Conservation (phyloP, 2,888 invertebrate genomes). For the Amphipyra tragopoginis region DNA sequence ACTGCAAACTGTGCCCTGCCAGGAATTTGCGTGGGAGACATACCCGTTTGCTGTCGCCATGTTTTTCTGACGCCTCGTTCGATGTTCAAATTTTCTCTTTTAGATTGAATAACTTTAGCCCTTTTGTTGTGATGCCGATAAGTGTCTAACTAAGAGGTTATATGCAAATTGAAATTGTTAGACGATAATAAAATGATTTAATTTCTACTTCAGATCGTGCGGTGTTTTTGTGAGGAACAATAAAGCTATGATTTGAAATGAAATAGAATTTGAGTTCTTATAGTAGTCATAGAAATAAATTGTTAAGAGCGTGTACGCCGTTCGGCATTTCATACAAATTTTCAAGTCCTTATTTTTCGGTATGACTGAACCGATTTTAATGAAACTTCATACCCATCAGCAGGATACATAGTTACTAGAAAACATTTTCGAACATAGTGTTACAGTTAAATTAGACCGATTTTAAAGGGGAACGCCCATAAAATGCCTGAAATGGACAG, state of each 20-base stretch:
- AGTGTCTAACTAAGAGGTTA: conserved; percentile 12
- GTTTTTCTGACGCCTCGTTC: conserved; percentile 67
- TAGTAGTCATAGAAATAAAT: no score
- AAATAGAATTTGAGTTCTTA: not conserved
- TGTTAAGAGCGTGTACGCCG: no score
- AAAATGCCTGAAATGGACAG: no score
- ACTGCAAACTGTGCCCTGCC: conserved; percentile 64
- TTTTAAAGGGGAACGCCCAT: no score
- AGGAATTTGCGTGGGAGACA: conserved; percentile 84
- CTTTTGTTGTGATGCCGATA: conserved; percentile 43
- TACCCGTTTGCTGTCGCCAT: conserved; percentile 72
- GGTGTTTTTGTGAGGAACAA: conserved; percentile 8
- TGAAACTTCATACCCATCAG: no score
- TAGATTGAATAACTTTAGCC: conserved; percentile 34
- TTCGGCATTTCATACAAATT: no score
- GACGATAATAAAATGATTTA: conserved; percentile 17
- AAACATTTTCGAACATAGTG: no score
- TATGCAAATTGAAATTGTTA: conserved; percentile 39
- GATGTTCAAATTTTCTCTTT: conserved; percentile 52
- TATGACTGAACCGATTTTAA: no score
- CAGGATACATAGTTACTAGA: no score
- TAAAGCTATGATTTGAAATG: not conserved
- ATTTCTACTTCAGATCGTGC: conserved; percentile 23
- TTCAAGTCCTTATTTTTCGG: no score
- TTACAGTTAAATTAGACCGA: no score